Base-by-base conservation (phyloP, 2,113 vertebrate genomes). In the Amblyopsis rosae region DNA sequence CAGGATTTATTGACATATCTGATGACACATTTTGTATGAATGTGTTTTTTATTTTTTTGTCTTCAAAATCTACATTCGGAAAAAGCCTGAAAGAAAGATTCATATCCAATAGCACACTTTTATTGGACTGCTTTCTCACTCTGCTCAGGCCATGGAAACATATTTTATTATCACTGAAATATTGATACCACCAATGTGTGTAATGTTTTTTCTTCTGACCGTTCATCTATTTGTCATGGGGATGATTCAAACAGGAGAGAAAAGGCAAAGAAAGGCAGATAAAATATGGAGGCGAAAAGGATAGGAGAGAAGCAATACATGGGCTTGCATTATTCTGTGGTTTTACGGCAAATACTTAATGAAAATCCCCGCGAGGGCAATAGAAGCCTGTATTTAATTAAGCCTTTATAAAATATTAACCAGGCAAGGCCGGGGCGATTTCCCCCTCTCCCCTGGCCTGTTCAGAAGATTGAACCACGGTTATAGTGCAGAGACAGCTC, bases 331-430 rank as follows among this genome's bases (percentile, higher is more conserved):
- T 88, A 90, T 91, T 90, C 85, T 65, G n/a, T 48, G 26, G 84
- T 88, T 93, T 93, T 91, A 90, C 83, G 86, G 90, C 92, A 92
- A 92, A 92, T 90, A 90, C 84, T 89, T 90, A 91, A 92, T 92
- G 88, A 92, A 92, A 91, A 87, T 77, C 85, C 89, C 91, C 80
- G 81, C 63, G 73, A 91, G 89, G 88, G 84, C 86, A 87, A 91
- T 92, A 86, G 87, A 90, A 83, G 69, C 82, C 87, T 81, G 83
- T 91, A 89, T 92, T 93, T 92, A 93, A 92, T 93, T 92, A 92
- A 90, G 82, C 75, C 80, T 89, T 92, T 88, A 92, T 92, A 82
- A 92, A 92, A 90, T 90, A 93, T 93, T 91, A 91, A 93, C 70
- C 76, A 69, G 67, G 67, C 72, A 83, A 8, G 81, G 77, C 83